Percentiles rank a stretch among this genome's conserved stretches.
phyloP scores from a whole-genome alignment of 2,797 vertebrate genomes.

The Anguilla marmorata region DNA sequence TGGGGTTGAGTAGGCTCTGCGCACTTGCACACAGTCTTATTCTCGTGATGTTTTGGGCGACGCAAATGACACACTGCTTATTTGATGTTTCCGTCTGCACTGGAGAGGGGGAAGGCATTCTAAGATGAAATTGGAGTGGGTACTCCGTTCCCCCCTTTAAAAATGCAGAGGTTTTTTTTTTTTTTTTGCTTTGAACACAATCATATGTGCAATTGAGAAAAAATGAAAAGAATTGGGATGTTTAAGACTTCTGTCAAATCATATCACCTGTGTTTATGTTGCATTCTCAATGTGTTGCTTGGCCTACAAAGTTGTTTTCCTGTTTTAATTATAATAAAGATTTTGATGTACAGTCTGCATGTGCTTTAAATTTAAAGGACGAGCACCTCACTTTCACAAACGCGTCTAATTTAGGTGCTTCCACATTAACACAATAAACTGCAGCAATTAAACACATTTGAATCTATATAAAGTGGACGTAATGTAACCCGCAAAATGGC shows the following conservation, averaged over 20 bases:
- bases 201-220: neutral
- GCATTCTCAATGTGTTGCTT: slow-evolving; percentile 23
- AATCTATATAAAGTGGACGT: neutral
- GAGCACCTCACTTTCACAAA: neutral
- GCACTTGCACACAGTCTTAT: neutral
- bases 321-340: slow-evolving; percentile 33
- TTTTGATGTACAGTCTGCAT: neutral
- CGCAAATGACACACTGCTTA: neutral
- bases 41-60: neutral
- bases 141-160: no score
- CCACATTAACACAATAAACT: neutral
- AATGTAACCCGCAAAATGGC: neutral
- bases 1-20: neutral
- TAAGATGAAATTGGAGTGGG: neutral
- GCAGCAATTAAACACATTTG: neutral
- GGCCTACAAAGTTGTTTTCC: slow-evolving; percentile 28
- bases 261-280: slow-evolving; percentile 17
- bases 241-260: neutral
- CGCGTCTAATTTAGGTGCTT: neutral
- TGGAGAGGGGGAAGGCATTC: neutral
- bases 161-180: no score
- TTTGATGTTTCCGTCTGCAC: neutral
- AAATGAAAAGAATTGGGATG: neutral
- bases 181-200: neutral
- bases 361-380: neutral